Percentiles rank a stretch among this genome's conserved stretches.
Conservation (phyloP, 1,140 invertebrate genomes). For the Drosophila lacteicornis region DNA sequence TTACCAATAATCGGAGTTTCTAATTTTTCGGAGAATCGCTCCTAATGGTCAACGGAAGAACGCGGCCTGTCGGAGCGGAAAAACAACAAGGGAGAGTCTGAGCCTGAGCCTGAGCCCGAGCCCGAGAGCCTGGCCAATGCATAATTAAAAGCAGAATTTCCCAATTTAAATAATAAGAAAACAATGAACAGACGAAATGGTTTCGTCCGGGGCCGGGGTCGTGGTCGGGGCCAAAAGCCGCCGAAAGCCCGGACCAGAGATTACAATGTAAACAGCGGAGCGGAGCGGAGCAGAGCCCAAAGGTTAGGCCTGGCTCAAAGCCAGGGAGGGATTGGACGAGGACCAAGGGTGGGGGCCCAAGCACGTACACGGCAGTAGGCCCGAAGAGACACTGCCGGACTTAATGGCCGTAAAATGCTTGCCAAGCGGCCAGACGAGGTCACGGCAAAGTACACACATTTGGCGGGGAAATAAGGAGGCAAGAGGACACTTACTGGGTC, state of each 20-base stretch:
- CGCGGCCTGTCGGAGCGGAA: background rate
- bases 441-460: constrained; percentile 36
- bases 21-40: constrained; percentile 21
- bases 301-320: constrained; percentile 39
- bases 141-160: constrained; percentile 77
- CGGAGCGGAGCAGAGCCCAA: constrained; percentile 20
- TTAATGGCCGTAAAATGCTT: constrained; percentile 81
- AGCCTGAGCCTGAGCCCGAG: constrained; percentile 14
- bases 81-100: constrained; percentile 8
- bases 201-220: background rate
- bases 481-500: constrained; percentile 6
- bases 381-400: constrained; percentile 61
- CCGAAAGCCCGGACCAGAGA: constrained; percentile 31
- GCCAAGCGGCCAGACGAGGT: constrained; percentile 69
- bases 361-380: constrained; percentile 8
- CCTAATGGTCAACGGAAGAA: constrained; percentile 23
- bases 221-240: constrained; percentile 8
- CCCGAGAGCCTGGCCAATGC: constrained; percentile 46
- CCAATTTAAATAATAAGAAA: constrained; percentile 78
- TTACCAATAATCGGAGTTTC: constrained; percentile 41
- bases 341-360: background rate
- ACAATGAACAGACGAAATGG: constrained; percentile 46
- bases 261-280: constrained; percentile 67
- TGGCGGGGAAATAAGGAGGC: background rate
- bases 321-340: constrained; percentile 5